Evolutionary conservation across 92 coral and sea anemone genomes (phyloP).

Genomic region (Desmophyllum pertusum): DNA sequence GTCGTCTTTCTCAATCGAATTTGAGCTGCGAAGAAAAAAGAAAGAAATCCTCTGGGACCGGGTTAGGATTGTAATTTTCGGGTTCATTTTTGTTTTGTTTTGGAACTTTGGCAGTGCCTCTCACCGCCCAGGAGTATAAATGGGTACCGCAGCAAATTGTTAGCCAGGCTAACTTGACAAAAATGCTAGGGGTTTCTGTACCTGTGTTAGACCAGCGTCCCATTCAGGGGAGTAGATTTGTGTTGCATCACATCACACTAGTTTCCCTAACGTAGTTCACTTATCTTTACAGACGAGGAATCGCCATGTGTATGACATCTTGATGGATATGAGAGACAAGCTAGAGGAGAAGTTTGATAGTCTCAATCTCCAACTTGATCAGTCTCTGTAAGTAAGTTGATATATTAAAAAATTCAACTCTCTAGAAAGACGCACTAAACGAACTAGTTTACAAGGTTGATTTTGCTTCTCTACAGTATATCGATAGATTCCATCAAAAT

Average conservation of each 20-base stretch:
- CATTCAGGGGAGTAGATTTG: not conserved
- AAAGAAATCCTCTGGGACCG: no score
- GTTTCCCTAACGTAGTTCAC: not conserved
- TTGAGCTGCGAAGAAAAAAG: no score
- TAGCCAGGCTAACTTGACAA: not conserved
- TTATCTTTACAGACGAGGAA: slow-evolving; percentile 67
- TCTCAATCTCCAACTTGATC: slow-evolving; percentile 10
- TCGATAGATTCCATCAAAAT: no score
- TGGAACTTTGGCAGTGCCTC: no score
- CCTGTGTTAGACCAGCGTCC: not conserved
- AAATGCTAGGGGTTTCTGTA: not conserved
- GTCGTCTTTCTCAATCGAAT: no score
- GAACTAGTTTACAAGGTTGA: no score
- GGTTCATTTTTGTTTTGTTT: no score
- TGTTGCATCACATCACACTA: not conserved
- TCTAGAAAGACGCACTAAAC: not conserved
- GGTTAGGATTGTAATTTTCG: no score
- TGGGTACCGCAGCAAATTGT: not conserved
- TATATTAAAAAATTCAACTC: not conserved
- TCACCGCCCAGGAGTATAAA: not conserved
- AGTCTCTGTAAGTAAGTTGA: slow-evolving; percentile 26
- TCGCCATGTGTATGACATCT: slow-evolving; percentile 75
- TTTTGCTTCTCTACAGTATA: no score
- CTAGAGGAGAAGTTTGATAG: slow-evolving; percentile 67
- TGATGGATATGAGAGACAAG: slow-evolving; percentile 67